Conservation (phyloP, 2,113 vertebrate genomes). For the Penelope pileata region DNA sequence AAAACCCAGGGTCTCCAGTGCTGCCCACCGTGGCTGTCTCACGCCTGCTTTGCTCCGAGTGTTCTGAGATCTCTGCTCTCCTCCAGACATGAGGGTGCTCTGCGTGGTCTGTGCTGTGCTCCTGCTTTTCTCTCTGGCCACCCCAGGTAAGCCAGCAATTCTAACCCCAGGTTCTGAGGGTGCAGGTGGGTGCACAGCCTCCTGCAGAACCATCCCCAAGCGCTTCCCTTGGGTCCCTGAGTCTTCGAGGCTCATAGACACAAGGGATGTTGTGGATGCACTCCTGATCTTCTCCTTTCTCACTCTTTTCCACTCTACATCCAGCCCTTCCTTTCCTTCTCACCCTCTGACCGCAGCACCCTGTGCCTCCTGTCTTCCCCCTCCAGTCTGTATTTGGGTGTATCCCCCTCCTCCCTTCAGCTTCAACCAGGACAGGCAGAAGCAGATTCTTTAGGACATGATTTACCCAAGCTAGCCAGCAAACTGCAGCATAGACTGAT, state of each 20-base stretch:
- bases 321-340: background rate
- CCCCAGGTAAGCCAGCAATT: background rate
- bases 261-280: background rate
- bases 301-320: background rate
- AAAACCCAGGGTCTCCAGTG: background rate
- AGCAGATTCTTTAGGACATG: too few species aligned
- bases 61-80: background rate
- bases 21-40: background rate
- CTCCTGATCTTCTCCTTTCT: background rate
- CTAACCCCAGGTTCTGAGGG: background rate
- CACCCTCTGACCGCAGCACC: background rate
- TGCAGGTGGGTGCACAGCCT: background rate
- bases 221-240: background rate
- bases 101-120: background rate
- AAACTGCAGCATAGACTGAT: background rate
- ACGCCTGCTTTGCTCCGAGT: rapidly evolving
- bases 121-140: conserved; percentile 37
- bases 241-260: background rate
- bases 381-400: background rate
- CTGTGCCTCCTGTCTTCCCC: too few species aligned
- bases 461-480: background rate
- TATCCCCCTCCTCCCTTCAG: too few species aligned
- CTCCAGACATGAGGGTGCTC: conserved; percentile 50
- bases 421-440: too few species aligned
- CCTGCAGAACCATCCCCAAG: too few species aligned